phyloP scores from a whole-genome alignment of 1,140 invertebrate genomes.

The Melanaphis sacchari region DNA sequence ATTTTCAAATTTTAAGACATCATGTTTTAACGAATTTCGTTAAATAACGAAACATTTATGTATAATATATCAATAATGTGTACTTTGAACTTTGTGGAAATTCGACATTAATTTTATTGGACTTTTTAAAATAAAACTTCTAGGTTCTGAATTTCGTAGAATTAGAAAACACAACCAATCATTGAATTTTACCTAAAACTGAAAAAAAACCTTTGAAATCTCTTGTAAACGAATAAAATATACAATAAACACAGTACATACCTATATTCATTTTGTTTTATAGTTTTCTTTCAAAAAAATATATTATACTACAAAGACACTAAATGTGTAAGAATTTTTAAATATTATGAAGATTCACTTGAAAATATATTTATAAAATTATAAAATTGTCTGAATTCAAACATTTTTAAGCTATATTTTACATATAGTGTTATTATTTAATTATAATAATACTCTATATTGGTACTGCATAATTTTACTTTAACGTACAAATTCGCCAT shows the following conservation, averaged over 20 bases:
- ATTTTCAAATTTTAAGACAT: background rate
- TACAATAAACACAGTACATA: background rate
- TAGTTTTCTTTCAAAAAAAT: background rate
- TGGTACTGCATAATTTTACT: background rate
- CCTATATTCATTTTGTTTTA: background rate
- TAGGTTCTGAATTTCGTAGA: background rate
- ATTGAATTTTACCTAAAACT: background rate
- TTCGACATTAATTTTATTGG: background rate
- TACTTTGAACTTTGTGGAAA: background rate
- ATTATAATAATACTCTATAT: background rate
- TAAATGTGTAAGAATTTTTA: background rate
- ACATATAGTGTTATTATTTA: background rate
- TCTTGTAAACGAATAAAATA: background rate
- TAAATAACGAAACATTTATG: background rate
- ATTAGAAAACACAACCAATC: background rate
- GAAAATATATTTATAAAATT: background rate
- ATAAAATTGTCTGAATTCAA: background rate
- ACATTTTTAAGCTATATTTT: background rate
- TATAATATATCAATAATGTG: background rate
- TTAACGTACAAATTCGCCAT: background rate
- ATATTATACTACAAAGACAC: background rate
- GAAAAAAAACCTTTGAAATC: background rate
- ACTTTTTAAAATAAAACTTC: background rate
- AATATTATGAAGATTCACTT: background rate
- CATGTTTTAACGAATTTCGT: background rate